These are phyloP conservation scores for Macroglossus sobrinus DNA, from an alignment of 2,113 vertebrate species.

Conservation along the genomic window DNA sequence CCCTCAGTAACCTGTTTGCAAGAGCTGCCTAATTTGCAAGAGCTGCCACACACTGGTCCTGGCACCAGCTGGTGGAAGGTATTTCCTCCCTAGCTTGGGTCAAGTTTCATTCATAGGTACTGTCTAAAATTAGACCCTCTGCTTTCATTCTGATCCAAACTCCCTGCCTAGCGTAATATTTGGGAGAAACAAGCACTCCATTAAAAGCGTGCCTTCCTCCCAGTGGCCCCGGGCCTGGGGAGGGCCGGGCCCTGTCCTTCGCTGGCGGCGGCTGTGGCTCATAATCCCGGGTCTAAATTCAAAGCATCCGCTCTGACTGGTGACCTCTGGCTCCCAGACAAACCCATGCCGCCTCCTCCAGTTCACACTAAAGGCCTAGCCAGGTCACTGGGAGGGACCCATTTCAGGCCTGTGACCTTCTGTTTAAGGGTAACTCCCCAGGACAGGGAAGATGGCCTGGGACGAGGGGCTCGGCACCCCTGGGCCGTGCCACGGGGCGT, in stretches of 20 bases:
- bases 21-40: slow-evolving; percentile 78
- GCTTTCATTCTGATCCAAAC: slow-evolving; percentile 84
- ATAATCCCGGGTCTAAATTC: slow-evolving; percentile 73
- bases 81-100: slow-evolving; percentile 83
- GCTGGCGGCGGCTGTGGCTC: slow-evolving; percentile 58
- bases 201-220: slow-evolving; percentile 74
- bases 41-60: slow-evolving; percentile 80
- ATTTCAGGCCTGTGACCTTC: not conserved
- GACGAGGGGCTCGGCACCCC: not conserved
- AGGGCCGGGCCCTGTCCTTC: slow-evolving; percentile 51
- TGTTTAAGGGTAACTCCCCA: not conserved
- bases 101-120: slow-evolving; percentile 88
- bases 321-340: slow-evolving; percentile 59
- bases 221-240: slow-evolving; percentile 52
- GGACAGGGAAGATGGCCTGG: not conserved
- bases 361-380: slow-evolving; percentile 32
- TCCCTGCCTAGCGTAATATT: slow-evolving; percentile 80
- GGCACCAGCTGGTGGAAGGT: slow-evolving; percentile 78
- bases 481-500: not conserved
- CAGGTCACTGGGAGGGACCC: slow-evolving; percentile 47
- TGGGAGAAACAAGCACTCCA: slow-evolving; percentile 77
- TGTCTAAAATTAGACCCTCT: slow-evolving; percentile 84
- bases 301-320: slow-evolving; percentile 72
- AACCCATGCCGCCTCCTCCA: not conserved
- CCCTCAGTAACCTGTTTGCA: slow-evolving; percentile 85